Conservation (phyloP, 1,140 invertebrate genomes). For the Platorchestia sp. region DNA sequence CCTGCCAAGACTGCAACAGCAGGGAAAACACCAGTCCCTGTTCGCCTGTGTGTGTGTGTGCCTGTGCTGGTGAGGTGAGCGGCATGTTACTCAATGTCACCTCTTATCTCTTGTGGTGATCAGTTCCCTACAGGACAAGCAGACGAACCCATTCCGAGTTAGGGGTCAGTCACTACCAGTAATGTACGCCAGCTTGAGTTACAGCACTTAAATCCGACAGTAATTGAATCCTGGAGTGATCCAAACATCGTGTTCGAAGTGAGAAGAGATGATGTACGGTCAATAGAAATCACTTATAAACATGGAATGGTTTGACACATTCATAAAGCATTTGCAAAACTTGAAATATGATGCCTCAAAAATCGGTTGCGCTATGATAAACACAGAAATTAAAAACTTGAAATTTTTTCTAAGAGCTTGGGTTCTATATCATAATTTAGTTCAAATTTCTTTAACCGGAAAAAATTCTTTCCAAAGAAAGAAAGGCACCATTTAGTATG, state of each 20-base stretch:
- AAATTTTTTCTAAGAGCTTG: no score
- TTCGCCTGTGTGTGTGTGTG: background rate
- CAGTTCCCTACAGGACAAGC: background rate
- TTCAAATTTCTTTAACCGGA: no score
- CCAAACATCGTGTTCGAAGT: background rate
- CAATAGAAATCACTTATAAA: background rate
- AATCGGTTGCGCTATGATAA: no score
- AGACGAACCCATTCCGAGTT: background rate
- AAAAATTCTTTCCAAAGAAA: no score
- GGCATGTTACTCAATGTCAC: background rate
- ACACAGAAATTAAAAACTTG: no score
- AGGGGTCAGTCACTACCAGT: background rate
- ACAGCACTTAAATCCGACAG: background rate
- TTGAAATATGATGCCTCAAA: no score
- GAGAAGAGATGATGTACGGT: background rate
- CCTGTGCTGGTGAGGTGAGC: background rate
- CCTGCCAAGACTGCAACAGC: background rate
- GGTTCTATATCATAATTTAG: no score
- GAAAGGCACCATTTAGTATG: no score
- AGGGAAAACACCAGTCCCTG: constrained; percentile 18
- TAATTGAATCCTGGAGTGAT: background rate
- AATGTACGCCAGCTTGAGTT: background rate
- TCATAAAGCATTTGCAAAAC: no score
- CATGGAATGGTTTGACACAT: no score
- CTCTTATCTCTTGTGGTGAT: background rate